Evolutionary conservation across 2,888 invertebrate genomes (phyloP), one percentile per base, ranked within the genome.

Genomic region (Limnephilus rhombicus): DNA sequence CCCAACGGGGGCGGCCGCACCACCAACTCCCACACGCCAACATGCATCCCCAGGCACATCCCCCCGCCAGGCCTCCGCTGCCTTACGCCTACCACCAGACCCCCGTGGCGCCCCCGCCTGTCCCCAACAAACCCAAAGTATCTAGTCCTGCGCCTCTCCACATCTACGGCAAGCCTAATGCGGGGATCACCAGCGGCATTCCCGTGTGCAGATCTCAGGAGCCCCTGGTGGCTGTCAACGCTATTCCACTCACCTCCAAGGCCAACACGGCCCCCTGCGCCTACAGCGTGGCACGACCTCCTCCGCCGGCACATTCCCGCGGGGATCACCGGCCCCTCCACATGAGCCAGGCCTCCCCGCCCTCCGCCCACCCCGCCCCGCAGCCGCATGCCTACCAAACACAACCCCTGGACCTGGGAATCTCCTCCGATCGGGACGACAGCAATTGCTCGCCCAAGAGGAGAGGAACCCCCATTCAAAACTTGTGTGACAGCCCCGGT

Each of bases 111-210:
- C 96, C 96, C 94, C 96, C 95, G 92, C 95, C 95, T 92, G 96
- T 96, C 86, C 96, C 96, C 90, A 95, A 96, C 85, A 97, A 97
- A 94, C 97, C 97, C 31, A 97, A 97, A 95, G 98, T 98, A 86
- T 98, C 98, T 94, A 98, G 98, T 94, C 98, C 98, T 1, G 98
- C 98, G 91, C 98, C 98, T 86, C 97, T 97, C 90, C 97, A 97
- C 94, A 97, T 98, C 93, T 98, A 98, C 94, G 97, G 97, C 88
- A 98, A 98, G 94, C 94, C 94, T 82, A 94, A 95, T 94, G 96
- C 97, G 82, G 97, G 97, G 29, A 96, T 97, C 91, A 96, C 96
- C 93, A 95, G 96, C 82, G 96, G 97, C 11, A 96, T 96, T 80
- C 97, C 97, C 34, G 95, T 96, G 4, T 96, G 96, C 94, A 95